Base-by-base conservation (phyloP, 2,888 invertebrate genomes). In the Piscicola geometra region DNA sequence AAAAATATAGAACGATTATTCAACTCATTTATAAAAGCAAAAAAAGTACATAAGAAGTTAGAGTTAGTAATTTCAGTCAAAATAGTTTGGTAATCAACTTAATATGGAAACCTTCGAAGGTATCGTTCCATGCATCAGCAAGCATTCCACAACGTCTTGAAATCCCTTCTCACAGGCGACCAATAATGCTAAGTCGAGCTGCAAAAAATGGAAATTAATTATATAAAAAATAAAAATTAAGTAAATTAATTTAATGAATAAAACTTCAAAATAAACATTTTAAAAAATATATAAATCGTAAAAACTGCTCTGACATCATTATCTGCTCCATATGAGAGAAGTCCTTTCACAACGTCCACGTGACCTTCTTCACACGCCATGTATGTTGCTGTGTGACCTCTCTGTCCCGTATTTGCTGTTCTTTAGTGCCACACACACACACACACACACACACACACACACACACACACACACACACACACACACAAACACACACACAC, bases 321-420 rank as follows among this genome's bases (percentile, higher is more conserved):
- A 21, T 56, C 60, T 56, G 5, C 21, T 3, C 60, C n/a, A 56
- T 25, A 25, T n/a, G 25, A 25, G 15, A 56, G n/a, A 5, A 56
- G 25, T 15, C 60, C 60, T 56, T 56, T 56, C 60, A 56, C 15
- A 3, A 56, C 60, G n/a, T 56, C 60, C 3, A 56, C 12, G n/a
- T 56, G 60, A 9, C 60, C 60, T 25, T 25, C 60, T 56, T 56
- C 60, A 56, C n/a, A 56, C 21, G 60, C 60, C 60, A 15, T 18
- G 60, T 56, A 56, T 5, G 25, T 25, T 3, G 60, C 60, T 5
- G 21, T 3, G n/a, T 56, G 21, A n/a, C 60, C 60, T 56, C n/a
- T 56, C 60, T 56, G 60, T 56, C 5, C 5, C 9, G 15, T 41
- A 41, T 5, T 5, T 41, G 41, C 15, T 41, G 5, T 15, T 9